A percentile compares a stretch with the other conserved stretches of the same genome.
phyloP scores from a whole-genome alignment of 2,113 vertebrate genomes.

The Petrocephalus zakoni region DNA sequence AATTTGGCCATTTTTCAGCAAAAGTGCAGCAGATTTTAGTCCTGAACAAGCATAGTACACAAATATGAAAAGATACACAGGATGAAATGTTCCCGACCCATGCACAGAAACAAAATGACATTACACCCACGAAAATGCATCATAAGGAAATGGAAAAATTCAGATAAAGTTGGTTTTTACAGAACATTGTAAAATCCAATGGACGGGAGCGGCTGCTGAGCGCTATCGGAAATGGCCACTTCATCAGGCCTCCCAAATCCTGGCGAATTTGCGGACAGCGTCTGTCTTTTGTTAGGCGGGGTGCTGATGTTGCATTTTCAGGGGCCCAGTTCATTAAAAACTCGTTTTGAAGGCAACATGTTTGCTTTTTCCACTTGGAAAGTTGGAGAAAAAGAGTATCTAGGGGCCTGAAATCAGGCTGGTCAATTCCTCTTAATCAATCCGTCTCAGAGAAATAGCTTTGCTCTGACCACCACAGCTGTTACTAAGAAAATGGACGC shows the following conservation, averaged over 20 bases:
- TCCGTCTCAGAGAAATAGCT: neutral
- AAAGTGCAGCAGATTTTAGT: neutral
- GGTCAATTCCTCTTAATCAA: neutral
- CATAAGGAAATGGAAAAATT: neutral
- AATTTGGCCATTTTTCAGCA: neutral
- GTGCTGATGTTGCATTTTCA: slow-evolving; percentile 1
- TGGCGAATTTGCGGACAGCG: neutral
- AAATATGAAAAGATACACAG: neutral
- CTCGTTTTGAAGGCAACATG: neutral
- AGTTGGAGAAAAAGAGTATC: neutral
- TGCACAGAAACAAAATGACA: neutral
- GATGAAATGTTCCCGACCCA: neutral
- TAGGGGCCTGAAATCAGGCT: neutral
- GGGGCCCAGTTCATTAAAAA: slow-evolving; percentile 4
- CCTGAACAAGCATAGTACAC: neutral
- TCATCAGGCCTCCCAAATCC: neutral
- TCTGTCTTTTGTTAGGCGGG: slow-evolving; percentile 5
- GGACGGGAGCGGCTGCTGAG: neutral
- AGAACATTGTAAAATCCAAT: neutral
- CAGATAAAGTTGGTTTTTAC: neutral
- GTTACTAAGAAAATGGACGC: neutral
- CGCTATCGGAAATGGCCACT: neutral
- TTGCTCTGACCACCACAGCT: neutral
- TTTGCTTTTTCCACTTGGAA: neutral
- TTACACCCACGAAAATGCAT: neutral